phyloP scores from a whole-genome alignment of 2,888 invertebrate species.

The Sinhomidia bicolor region DNA sequence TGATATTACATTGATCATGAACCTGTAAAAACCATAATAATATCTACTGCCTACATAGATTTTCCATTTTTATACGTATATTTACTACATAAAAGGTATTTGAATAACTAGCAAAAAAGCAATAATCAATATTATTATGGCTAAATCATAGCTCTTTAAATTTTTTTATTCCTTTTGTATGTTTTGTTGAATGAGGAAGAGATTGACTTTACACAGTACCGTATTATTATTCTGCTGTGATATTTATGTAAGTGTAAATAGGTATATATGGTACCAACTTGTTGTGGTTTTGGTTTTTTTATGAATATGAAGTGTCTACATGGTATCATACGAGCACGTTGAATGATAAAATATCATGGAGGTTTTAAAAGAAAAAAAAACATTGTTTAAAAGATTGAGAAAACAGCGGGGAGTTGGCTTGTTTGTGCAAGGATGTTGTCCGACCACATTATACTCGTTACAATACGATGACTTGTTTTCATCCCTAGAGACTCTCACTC shows the following conservation, averaged over 20 bases:
- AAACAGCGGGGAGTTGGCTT: conserved; percentile 73
- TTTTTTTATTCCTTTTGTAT: neutral
- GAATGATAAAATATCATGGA: conserved; percentile 57
- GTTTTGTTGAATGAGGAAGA: conserved; percentile 49
- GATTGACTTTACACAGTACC: conserved; percentile 37
- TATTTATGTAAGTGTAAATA: neutral
- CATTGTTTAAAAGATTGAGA: conserved; percentile 49
- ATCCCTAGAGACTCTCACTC: too few species aligned
- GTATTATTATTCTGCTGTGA: neutral
- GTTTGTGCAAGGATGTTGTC: conserved; percentile 75
- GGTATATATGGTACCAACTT: conserved; percentile 8
- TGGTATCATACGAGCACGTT: neutral
- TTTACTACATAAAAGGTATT: neutral
- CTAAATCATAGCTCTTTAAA: conserved; percentile 35
- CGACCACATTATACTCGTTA: conserved; percentile 71
- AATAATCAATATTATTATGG: conserved; percentile 19
- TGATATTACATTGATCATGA: too few species aligned
- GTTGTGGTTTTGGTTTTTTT: conserved; percentile 31
- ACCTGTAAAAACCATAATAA: too few species aligned
- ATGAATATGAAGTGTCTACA: neutral
- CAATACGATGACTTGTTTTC: conserved; percentile 72
- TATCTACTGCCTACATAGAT: too few species aligned
- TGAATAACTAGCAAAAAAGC: neutral
- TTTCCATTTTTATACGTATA: neutral
- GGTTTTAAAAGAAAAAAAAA: conserved; percentile 68